Conservation (phyloP, 2,113 vertebrate species). For the Stegostoma tigrinum region DNA sequence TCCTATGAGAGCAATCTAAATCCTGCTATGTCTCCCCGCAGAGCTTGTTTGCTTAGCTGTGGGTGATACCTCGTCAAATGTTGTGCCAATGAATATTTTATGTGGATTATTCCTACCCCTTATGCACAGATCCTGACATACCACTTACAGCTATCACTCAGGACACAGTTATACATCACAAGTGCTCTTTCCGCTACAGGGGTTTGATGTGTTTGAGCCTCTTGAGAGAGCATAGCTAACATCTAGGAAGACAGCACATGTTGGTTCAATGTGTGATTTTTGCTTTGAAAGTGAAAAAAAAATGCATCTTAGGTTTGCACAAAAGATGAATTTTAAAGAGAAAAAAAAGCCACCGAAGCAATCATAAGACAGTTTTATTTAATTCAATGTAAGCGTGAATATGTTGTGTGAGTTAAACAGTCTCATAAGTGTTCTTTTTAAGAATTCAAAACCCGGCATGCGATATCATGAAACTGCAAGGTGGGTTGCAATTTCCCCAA, state of each 20-base stretch:
- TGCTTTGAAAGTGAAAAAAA: background rate
- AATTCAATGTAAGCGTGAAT: background rate
- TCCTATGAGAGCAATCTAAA: slow-evolving; percentile 57
- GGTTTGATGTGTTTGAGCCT: background rate
- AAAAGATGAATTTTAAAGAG: slow-evolving; percentile 4
- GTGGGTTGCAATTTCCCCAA: background rate
- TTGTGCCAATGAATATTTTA: slow-evolving; percentile 58
- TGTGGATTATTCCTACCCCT: slow-evolving; percentile 46
- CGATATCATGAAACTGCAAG: background rate
- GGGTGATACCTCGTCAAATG: slow-evolving; percentile 51
- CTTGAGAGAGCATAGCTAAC: background rate
- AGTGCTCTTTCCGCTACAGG: background rate
- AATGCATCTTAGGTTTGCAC: background rate
- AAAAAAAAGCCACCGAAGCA: background rate
- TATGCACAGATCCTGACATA: slow-evolving; percentile 40
- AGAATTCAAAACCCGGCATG: background rate
- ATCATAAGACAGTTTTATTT: background rate
- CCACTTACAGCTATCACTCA: slow-evolving; percentile 31
- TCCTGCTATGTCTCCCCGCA: slow-evolving; percentile 53
- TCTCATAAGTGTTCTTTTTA: background rate
- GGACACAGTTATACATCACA: slow-evolving; percentile 26
- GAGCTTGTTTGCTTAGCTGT: slow-evolving; percentile 51
- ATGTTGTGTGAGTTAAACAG: background rate
- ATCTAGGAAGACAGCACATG: background rate
- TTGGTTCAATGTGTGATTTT: slow-evolving; percentile 24